phyloP scores from a whole-genome alignment of 2,113 vertebrate genomes.

The Hemichromis elongatus region DNA sequence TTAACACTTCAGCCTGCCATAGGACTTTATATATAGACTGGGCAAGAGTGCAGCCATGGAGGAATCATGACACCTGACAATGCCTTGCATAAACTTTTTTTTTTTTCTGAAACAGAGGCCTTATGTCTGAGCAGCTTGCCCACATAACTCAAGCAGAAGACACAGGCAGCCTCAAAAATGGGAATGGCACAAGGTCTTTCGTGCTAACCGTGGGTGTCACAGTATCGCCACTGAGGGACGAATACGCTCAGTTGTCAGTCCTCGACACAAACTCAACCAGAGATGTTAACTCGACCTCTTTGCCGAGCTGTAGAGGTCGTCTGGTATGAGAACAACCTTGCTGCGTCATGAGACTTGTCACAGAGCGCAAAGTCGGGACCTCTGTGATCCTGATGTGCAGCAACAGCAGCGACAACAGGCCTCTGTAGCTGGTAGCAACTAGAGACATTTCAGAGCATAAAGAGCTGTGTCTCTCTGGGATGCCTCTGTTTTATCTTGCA shows the following conservation, averaged over 20 bases:
- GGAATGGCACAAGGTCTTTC: conserved; percentile 17
- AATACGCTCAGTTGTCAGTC: conserved; percentile 3
- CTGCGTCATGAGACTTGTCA: conserved; percentile 47
- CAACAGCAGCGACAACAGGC: background rate
- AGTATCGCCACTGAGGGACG: conserved; percentile 15
- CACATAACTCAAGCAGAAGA: conserved; percentile 10
- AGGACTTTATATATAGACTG: conserved; percentile 39
- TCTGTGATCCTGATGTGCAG: conserved; percentile 24
- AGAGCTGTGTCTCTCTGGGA: background rate
- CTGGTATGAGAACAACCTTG: background rate
- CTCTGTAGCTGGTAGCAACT: background rate
- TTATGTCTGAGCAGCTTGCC: background rate
- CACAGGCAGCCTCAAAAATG: background rate
- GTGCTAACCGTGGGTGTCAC: conserved; percentile 19
- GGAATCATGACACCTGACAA: background rate
- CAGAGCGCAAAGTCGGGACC: conserved; percentile 1
- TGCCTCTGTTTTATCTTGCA: background rate
- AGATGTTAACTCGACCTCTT: conserved; percentile 13
- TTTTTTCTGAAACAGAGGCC: background rate
- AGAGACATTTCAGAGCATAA: background rate
- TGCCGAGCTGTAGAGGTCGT: conserved; percentile 22
- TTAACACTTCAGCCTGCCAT: conserved; percentile 40
- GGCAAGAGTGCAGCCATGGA: background rate
- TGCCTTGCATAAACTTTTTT: background rate
- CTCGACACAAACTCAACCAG: background rate